phyloP scores from a whole-genome alignment of 2,888 invertebrate species.

The Deilephila porcellus region DNA sequence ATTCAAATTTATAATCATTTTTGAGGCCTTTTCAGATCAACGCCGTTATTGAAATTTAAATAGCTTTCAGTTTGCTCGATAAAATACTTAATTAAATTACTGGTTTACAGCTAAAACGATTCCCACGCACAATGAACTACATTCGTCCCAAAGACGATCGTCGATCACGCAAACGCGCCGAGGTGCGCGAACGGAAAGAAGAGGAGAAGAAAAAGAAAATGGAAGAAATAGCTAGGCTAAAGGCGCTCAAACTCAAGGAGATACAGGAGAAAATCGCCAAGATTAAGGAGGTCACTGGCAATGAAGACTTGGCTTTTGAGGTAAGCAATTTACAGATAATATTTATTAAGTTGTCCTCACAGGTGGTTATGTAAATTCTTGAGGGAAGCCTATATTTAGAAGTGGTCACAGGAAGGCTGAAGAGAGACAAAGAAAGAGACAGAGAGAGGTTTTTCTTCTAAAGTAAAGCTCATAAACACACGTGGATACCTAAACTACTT shows the following conservation, averaged over 20 bases:
- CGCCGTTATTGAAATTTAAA: too few relatives aligned
- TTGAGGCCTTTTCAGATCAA: too few relatives aligned
- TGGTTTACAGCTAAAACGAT: slow-evolving; percentile 89
- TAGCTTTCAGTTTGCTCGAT: too few relatives aligned
- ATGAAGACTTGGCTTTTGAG: slow-evolving; percentile 87
- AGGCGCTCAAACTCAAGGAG: slow-evolving; percentile 94
- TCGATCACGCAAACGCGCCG: slow-evolving; percentile 91
- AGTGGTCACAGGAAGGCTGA: too few relatives aligned
- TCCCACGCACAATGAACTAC: slow-evolving; percentile 95
- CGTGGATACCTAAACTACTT: too few relatives aligned
- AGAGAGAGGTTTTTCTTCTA: too few relatives aligned
- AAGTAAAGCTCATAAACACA: too few relatives aligned
- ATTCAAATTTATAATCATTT: too few relatives aligned
- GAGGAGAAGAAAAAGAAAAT: slow-evolving; percentile 91
- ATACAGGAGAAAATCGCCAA: slow-evolving; percentile 94
- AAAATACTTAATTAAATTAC: background rate
- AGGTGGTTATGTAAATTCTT: background rate
- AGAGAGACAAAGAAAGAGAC: too few relatives aligned
- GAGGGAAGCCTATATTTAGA: too few relatives aligned
- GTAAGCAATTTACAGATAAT: slow-evolving; percentile 51
- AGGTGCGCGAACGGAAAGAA: slow-evolving; percentile 89
- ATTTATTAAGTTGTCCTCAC: background rate
- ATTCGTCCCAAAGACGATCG: slow-evolving; percentile 92
- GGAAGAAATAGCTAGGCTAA: slow-evolving; percentile 94
- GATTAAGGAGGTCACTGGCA: slow-evolving; percentile 95